Conservation (phyloP, 2,113 vertebrate species). For the Otolemur garnettii region DNA sequence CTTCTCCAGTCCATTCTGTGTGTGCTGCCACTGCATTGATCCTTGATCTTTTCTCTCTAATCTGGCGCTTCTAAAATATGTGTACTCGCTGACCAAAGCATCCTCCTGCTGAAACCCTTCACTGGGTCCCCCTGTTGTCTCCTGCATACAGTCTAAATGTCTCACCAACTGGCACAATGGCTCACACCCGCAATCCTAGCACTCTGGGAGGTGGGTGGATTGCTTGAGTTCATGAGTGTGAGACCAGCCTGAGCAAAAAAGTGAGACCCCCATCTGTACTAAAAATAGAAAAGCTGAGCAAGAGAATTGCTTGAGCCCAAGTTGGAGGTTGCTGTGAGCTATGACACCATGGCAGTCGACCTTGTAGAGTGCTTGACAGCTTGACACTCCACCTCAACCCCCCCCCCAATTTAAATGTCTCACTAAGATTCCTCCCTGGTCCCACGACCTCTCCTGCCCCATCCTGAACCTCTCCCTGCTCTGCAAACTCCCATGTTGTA, state of each 20-base stretch:
- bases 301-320: too few relatives aligned
- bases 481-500: neutral
- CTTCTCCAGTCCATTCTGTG: too few relatives aligned
- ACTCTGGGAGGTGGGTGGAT: too few relatives aligned
- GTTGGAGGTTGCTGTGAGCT: too few relatives aligned
- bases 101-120: neutral
- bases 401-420: neutral
- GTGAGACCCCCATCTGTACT: too few relatives aligned
- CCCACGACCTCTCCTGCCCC: neutral
- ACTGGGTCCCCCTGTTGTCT: neutral
- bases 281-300: too few relatives aligned
- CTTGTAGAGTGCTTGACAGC: too few relatives aligned
- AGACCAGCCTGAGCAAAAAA: too few relatives aligned
- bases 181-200: too few relatives aligned
- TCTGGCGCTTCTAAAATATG: neutral
- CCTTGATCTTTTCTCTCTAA: neutral
- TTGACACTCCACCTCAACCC: too few relatives aligned
- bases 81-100: neutral
- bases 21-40: neutral
- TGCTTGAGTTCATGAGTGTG: too few relatives aligned
- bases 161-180: neutral
- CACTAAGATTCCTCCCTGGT: neutral
- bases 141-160: neutral
- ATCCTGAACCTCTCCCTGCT: neutral
- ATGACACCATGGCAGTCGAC: too few relatives aligned